Base-by-base conservation (phyloP, 2,888 invertebrate species). In the Eugnorisma glareosa region DNA sequence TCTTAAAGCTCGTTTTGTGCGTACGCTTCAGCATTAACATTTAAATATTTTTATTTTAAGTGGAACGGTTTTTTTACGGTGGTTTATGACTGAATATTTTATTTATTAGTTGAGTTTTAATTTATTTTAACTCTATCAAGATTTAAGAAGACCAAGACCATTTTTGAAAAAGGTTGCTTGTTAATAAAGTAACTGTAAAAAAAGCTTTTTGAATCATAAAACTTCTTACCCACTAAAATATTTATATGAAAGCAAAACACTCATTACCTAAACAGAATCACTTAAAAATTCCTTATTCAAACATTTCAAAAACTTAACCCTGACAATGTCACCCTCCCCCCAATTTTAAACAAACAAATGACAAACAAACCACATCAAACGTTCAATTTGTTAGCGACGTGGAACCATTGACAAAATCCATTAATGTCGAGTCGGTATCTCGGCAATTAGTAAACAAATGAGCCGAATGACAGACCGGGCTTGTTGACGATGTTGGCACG, bases 361-460 rank as follows among this genome's bases (percentile, higher is more conserved):
- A 76, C 64, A 73, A 70, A 78, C 86, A 84, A 88, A 91, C 92
- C 93, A 95, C 94, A 94, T 95, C 95, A 96, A 95, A 95, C 93
- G 93, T 82, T 88, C 89, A 91, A 92, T 90, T 88, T 86, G 81
- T 78, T 81, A 81, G 76, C 69, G 83, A 81, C 85, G 77, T 87
- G 91, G 91, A 92, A 90, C 90, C 95, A 96, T 95, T 96, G 96
- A 96, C 95, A 95, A 95, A 95, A 94, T 95, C 96, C 96, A 96
- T 96, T 96, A 96, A 96, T 93, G 93, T 94, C 90, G 91, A 90
- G 90, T 89, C 88, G 91, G 93, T 90, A 92, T 93, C 93, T 88
- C 89, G 90, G 91, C 94, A 94, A 96, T 96, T 96, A 94, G 95
- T 96, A 95, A 96, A 95, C 96, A 96, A 95, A 96, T 95, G 95